phyloP scores from a whole-genome alignment of 2,113 vertebrate genomes.

The Daubentonia madagascariensis region DNA sequence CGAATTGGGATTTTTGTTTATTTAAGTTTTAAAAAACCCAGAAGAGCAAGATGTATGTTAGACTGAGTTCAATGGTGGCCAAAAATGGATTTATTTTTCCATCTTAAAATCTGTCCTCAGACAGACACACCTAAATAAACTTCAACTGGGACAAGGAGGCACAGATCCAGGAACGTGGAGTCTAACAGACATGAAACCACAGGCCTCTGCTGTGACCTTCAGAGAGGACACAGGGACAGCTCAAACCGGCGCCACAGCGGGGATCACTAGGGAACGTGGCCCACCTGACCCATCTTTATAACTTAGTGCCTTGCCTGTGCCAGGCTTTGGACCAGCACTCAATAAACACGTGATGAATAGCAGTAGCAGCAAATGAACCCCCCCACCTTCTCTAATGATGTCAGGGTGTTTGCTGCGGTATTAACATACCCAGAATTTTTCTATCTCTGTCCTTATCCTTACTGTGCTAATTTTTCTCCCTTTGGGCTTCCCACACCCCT shows the following conservation, averaged over 20 bases:
- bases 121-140: constrained; percentile 51
- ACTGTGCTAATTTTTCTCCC: not conserved
- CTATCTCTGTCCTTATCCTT: not conserved
- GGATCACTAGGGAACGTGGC: not conserved
- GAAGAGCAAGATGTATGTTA: not conserved
- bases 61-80: not conserved
- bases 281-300: not conserved
- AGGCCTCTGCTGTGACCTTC: not conserved
- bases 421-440: not conserved
- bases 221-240: not conserved
- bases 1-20: constrained; percentile 10
- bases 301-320: not conserved
- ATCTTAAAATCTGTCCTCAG: not conserved
- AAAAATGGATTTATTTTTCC: constrained; percentile 11
- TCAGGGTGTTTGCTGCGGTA: not conserved
- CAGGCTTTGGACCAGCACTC: not conserved
- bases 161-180: not conserved
- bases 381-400: not conserved
- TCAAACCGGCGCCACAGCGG: not conserved
- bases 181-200: not conserved
- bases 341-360: not conserved
- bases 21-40: not conserved
- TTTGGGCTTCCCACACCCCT: not conserved
- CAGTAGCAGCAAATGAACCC: not conserved
- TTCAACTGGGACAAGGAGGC: not conserved